phyloP scores from a whole-genome alignment of 2,797 vertebrate species.

The Notolabrus celidotus region DNA sequence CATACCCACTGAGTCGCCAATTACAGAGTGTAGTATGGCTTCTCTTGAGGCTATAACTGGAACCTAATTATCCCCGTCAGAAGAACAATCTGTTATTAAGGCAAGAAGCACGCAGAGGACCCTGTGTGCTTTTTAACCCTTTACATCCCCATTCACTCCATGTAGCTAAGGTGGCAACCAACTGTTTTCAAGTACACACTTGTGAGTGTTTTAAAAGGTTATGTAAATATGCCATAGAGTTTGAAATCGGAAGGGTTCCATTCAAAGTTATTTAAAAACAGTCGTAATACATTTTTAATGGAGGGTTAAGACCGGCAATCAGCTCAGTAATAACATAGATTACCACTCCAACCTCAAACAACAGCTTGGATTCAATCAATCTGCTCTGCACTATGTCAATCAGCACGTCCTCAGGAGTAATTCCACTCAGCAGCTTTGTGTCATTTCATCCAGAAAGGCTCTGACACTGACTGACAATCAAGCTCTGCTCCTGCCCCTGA shows the following conservation, averaged over 20 bases:
- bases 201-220: background rate
- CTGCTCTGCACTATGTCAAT: conserved; percentile 46
- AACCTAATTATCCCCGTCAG: conserved; percentile 86
- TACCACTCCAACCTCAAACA: conserved; percentile 26
- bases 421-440: conserved; percentile 28
- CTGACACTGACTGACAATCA: conserved; percentile 32
- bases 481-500: background rate
- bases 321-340: conserved; percentile 23
- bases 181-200: background rate
- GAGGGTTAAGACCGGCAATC: conserved; percentile 12
- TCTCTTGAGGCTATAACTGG: conserved; percentile 83
- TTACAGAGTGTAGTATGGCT: conserved; percentile 84
- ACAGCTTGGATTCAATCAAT: conserved; percentile 49
- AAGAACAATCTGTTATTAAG: conserved; percentile 86
- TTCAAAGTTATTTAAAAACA: background rate
- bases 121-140: conserved; percentile 63
- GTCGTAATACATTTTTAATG: background rate
- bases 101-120: conserved; percentile 59
- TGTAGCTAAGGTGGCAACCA: conserved; percentile 3
- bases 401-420: conserved; percentile 37
- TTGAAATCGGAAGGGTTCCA: background rate
- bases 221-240: background rate
- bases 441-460: conserved; percentile 36
- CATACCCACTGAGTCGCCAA: conserved; percentile 81
- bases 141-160: conserved; percentile 4